phyloP scores from a whole-genome alignment of 2,113 vertebrate species.

The Perognathus longimembris region DNA sequence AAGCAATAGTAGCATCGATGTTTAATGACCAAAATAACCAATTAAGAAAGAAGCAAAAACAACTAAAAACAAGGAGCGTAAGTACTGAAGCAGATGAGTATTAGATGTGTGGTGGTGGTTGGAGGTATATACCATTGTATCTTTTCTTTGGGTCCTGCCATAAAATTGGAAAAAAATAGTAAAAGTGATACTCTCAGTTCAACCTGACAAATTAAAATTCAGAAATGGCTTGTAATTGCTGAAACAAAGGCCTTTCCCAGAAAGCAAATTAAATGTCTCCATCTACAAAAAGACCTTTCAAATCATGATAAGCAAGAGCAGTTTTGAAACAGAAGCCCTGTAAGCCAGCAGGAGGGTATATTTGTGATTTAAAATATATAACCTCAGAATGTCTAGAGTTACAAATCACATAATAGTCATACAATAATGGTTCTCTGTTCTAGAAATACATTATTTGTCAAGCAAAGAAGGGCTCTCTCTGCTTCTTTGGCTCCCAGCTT shows the following conservation, averaged over 20 bases:
- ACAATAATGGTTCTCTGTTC: background rate
- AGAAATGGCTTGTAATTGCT: background rate
- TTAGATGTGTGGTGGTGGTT: background rate
- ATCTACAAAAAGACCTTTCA: constrained; percentile 26
- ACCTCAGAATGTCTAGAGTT: background rate
- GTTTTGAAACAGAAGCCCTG: background rate
- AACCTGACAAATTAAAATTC: constrained; percentile 39
- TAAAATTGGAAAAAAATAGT: constrained; percentile 44
- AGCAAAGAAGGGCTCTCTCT: background rate
- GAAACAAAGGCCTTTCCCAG: background rate
- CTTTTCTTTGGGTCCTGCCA: background rate
- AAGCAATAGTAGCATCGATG: background rate
- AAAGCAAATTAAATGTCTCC: constrained; percentile 57
- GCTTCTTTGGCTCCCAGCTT: background rate
- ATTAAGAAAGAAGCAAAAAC: background rate
- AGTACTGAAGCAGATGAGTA: background rate
- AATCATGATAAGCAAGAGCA: background rate
- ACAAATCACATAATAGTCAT: background rate
- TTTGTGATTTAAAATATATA: background rate
- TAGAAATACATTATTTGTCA: background rate
- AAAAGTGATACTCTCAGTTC: constrained; percentile 36
- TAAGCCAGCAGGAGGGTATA: background rate
- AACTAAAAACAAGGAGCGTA: background rate
- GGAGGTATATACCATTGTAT: background rate
- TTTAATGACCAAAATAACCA: background rate